Percentiles rank a stretch among this genome's conserved stretches.
Conservation (phyloP, 2,797 vertebrate species). For the Sebastes alutus region DNA sequence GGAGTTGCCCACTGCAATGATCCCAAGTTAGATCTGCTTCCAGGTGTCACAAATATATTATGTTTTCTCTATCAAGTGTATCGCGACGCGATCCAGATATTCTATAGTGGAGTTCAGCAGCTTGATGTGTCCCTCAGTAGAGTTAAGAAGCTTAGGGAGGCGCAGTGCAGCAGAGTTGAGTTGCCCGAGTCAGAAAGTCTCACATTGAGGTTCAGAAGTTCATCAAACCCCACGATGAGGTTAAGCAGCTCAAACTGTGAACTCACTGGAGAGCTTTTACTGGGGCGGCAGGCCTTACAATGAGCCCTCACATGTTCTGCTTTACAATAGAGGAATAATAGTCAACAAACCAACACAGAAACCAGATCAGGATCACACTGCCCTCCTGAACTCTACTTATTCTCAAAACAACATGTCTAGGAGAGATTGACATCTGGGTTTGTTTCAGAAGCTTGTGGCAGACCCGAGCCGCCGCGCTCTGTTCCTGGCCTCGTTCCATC, state of each 20-base stretch:
- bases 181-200: conserved; percentile 36
- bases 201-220: conserved; percentile 56
- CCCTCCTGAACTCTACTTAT: conserved; percentile 35
- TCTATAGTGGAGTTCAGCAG: background rate
- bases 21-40: background rate
- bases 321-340: conserved; percentile 45
- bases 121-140: conserved; percentile 1
- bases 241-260: conserved; percentile 44
- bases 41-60: background rate
- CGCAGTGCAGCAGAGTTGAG: conserved; percentile 7
- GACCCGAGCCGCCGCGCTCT: conserved; percentile 19
- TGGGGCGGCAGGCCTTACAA: conserved; percentile 31
- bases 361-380: conserved; percentile 34
- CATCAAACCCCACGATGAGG: conserved; percentile 29
- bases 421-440: conserved; percentile 69
- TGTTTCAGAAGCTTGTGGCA: conserved; percentile 30
- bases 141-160: conserved; percentile 47
- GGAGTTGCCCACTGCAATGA: no score
- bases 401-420: conserved; percentile 17
- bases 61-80: background rate
- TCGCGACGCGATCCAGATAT: background rate
- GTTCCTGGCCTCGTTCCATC: conserved; percentile 39
- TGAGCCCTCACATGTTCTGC: conserved; percentile 40
- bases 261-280: background rate
- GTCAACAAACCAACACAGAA: conserved; percentile 42